phyloP scores from a whole-genome alignment of 2,113 vertebrate genomes.

The Pygoscelis antarcticus region DNA sequence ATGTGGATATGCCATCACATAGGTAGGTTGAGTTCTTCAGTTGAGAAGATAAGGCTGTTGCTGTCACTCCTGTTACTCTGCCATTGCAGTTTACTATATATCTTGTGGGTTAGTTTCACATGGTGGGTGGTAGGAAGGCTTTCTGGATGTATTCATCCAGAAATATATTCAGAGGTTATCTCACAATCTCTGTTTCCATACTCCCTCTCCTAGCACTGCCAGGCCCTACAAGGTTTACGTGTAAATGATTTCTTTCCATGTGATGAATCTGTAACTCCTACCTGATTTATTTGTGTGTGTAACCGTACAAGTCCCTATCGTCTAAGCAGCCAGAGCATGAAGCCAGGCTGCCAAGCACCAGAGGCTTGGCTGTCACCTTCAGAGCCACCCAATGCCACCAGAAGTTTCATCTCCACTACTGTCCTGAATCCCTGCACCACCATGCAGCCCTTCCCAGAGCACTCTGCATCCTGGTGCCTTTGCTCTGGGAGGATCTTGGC shows the following conservation, averaged over 20 bases:
- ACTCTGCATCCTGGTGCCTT: background rate
- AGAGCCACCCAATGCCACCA: background rate
- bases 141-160: background rate
- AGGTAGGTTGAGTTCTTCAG: constrained; percentile 56
- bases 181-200: background rate
- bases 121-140: background rate
- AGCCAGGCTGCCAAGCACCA: background rate
- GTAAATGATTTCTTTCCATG: background rate
- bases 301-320: background rate
- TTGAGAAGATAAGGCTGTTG: background rate
- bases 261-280: background rate
- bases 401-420: background rate
- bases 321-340: background rate
- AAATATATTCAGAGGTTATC: background rate
- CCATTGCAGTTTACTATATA: fast-evolving
- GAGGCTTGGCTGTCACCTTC: background rate
- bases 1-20: constrained; percentile 86
- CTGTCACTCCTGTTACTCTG: background rate
- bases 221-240: background rate
- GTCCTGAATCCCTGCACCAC: background rate
- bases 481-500: background rate
- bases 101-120: background rate
- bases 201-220: background rate
- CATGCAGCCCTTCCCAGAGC: background rate
- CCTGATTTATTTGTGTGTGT: fast-evolving